phyloP scores from a whole-genome alignment of 1,140 invertebrate species.

The Bombus fervidus region DNA sequence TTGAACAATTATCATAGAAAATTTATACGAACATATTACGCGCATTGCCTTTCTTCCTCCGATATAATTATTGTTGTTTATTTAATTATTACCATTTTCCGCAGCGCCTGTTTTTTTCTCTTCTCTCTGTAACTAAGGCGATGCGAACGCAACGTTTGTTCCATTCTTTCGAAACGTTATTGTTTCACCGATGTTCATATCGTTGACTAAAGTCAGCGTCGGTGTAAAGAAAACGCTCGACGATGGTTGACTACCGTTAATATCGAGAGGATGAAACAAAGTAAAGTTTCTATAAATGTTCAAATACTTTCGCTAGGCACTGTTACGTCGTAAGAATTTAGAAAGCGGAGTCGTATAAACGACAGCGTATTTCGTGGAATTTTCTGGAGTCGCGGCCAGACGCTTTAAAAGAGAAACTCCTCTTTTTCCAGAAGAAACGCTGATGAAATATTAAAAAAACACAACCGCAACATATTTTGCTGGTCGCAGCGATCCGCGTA shows the following conservation, averaged over 20 bases:
- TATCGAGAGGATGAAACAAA: neutral
- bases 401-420: neutral
- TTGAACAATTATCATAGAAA: no score
- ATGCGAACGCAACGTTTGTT: no score
- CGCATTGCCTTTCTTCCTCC: no score
- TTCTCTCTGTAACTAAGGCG: no score
- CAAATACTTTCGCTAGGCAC: no score
- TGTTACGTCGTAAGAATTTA: neutral
- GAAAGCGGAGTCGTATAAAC: neutral
- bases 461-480: neutral
- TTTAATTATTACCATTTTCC: no score
- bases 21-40: no score
- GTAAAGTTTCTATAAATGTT: neutral
- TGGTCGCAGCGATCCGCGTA: neutral
- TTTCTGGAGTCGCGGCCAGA: neutral
- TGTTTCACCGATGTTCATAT: no score
- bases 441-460: conserved; percentile 18
- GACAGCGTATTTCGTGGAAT: neutral
- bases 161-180: no score
- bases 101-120: no score
- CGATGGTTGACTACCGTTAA: neutral
- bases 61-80: no score
- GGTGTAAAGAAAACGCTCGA: neutral
- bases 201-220: no score
- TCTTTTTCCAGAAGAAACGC: neutral